phyloP scores from a whole-genome alignment of 2,888 invertebrate genomes.

The Heliconius cydno region DNA sequence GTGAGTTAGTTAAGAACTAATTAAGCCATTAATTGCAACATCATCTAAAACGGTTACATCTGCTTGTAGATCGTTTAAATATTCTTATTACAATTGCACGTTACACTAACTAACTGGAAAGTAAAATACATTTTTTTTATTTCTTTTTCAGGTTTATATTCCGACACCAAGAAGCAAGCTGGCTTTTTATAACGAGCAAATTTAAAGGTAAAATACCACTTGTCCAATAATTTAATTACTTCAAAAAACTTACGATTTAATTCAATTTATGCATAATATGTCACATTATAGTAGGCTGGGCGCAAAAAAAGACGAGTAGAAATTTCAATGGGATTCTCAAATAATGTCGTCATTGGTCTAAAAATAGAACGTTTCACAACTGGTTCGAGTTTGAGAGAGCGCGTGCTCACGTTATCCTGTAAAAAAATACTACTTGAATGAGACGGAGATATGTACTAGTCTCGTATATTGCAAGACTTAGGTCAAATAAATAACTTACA shows the following conservation, averaged over 20 bases:
- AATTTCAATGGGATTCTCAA: constrained; percentile 69
- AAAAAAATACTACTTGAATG: constrained; percentile 48
- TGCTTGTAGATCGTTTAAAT: constrained; percentile 8
- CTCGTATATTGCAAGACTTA: not conserved
- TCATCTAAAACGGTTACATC: constrained; percentile 19
- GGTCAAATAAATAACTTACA: no score
- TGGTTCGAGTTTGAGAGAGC: constrained; percentile 56
- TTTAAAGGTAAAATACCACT: constrained; percentile 41
- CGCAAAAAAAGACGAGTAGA: constrained; percentile 55
- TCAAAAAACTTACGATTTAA: not conserved
- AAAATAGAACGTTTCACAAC: constrained; percentile 70
- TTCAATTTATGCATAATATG: not conserved
- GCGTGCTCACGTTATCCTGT: constrained; percentile 68
- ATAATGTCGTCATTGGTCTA: constrained; percentile 69
- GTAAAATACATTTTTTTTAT: not conserved
- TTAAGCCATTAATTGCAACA: not conserved
- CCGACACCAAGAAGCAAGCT: constrained; percentile 33
- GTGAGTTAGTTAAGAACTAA: constrained; percentile 10
- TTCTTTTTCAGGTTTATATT: constrained; percentile 33
- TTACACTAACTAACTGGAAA: not conserved
- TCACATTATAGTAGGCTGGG: not conserved
- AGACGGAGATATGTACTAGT: not conserved
- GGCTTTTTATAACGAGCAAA: constrained; percentile 40
- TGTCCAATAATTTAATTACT: not conserved
- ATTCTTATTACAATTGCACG: constrained; percentile 8